A percentile compares a stretch with the other conserved stretches of the same genome.
Conservation (phyloP, 2,113 vertebrate genomes). For the Planiliza haematocheilus region DNA sequence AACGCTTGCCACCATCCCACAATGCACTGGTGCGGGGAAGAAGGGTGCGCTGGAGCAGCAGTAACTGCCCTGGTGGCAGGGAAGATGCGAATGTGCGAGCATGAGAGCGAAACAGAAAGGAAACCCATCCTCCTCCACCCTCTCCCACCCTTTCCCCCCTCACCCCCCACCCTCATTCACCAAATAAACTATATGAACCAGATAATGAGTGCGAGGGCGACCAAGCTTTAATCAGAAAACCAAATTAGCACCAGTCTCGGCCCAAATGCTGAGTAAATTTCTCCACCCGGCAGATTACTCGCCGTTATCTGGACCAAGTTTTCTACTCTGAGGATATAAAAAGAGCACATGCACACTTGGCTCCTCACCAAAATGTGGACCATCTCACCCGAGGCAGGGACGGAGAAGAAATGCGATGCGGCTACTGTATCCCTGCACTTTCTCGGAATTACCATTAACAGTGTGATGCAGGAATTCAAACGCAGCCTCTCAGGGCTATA, state of each 20-base stretch:
- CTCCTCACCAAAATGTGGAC: not conserved
- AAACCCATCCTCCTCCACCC: not conserved
- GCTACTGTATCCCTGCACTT: not conserved
- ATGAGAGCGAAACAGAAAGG: slow-evolving; percentile 19
- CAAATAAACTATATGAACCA: slow-evolving; percentile 25
- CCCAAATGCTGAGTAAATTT: slow-evolving; percentile 28
- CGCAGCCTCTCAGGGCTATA: not conserved
- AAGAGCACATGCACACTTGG: not conserved
- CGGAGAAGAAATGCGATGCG: not conserved
- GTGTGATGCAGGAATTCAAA: slow-evolving; percentile 3
- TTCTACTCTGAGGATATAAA: slow-evolving; percentile 20
- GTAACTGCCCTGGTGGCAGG: slow-evolving; percentile 51
- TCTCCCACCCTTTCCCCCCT: slow-evolving; percentile 2
- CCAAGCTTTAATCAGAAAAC: slow-evolving; percentile 16
- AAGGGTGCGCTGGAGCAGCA: slow-evolving; percentile 59
- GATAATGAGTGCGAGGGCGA: slow-evolving; percentile 34
- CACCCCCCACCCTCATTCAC: not conserved
- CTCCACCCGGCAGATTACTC: slow-evolving; percentile 14
- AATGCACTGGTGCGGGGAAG: slow-evolving; percentile 53
- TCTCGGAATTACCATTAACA: slow-evolving; percentile 33
- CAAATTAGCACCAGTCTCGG: slow-evolving; percentile 36
- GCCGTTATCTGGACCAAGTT: slow-evolving; percentile 6
- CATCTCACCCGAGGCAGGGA: not conserved
- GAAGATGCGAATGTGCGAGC: slow-evolving; percentile 19
- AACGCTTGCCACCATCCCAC: slow-evolving; percentile 58